Evolutionary conservation across 2,888 invertebrate species (phyloP), one percentile per base, ranked within the genome.

Genomic region (Stenotaenia linearis): DNA sequence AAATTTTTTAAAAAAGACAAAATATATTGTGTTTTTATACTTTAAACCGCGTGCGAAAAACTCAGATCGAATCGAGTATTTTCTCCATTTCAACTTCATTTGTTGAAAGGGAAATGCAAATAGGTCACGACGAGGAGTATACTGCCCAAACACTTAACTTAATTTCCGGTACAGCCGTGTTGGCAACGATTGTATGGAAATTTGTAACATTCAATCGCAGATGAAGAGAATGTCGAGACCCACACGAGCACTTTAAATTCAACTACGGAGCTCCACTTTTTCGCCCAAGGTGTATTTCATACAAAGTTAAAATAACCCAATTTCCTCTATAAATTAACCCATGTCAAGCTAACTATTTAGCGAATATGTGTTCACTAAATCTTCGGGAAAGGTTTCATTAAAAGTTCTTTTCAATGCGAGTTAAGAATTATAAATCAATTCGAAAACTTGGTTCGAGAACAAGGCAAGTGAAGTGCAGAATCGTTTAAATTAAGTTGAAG

Each of bases 401-500:
- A 69, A 69, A 69, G 25, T 69, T 28, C 69, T 69, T 69, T 69
- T 28, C 23, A 28, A 28, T 28, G 25, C 25, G 69, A 69, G 69
- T 69, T 28, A 69, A 69, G 25, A 69, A 69, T 69, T 69, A 69
- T 69, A 69, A 69, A 69, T 69, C 69, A 69, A 69, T 69, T 69
- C 25, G 25, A 69, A 69, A 69, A 69, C 69, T 69, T 25, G 28
- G 28, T 10, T 25, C 25, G 69, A 69, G 69, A 69, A 69, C 69
- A 69, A 28, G 69, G 69, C 69, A 69, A 69, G 69, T 69, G 69
- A 69, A 69, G 69, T 69, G 69, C 69, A 69, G 69, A 69, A 69
- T 69, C 69, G 69, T 69, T 69, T 69, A 69, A 69, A 69, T 69
- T 69, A 69, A 69, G 69, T 69, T 69, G 69, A 69, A 69, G 69